Conservation (phyloP, 2,888 invertebrate species). For the Oscheius myriophilus region DNA sequence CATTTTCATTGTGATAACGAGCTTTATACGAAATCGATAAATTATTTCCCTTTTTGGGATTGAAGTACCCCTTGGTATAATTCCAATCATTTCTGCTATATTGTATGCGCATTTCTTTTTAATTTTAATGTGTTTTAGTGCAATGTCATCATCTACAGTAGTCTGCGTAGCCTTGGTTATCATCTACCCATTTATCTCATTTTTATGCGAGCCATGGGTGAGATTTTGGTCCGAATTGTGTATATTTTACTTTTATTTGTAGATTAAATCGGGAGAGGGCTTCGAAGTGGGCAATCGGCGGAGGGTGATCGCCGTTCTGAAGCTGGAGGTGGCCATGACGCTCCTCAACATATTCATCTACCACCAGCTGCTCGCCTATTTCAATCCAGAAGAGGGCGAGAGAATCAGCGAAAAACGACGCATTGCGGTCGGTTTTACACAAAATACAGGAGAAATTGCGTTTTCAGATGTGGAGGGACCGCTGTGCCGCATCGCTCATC, state of each 20-base stretch:
- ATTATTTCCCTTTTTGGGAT: neutral
- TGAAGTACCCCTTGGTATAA: neutral
- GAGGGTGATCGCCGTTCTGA: conserved; percentile 54
- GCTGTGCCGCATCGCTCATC: conserved; percentile 33
- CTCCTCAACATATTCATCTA: conserved; percentile 52
- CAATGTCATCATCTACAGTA: conserved; percentile 25
- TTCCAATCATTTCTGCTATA: conserved; percentile 1
- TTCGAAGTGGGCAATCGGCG: conserved; percentile 60
- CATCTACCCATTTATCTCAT: conserved; percentile 29
- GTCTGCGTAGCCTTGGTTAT: conserved; percentile 26
- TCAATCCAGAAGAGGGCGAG: conserved; percentile 24
- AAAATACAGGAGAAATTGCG: too few species aligned
- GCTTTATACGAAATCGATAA: neutral
- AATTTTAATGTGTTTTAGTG: conserved; percentile 3
- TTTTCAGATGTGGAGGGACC: conserved; percentile 21
- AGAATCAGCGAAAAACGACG: conserved; percentile 21
- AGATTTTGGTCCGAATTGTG: conserved; percentile 26
- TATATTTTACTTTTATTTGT: conserved; percentile 27
- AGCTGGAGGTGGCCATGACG: conserved; percentile 47
- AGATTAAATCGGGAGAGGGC: conserved; percentile 52
- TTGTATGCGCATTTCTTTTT: conserved; percentile 13
- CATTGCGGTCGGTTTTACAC: conserved; percentile 28
- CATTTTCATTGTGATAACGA: neutral
- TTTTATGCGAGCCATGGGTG: conserved; percentile 39
- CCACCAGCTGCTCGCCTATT: conserved; percentile 48